Evolutionary conservation across 2,888 invertebrate species (phyloP), one percentile per base, ranked within the genome.

Genomic region (Cinara cedri): DNA sequence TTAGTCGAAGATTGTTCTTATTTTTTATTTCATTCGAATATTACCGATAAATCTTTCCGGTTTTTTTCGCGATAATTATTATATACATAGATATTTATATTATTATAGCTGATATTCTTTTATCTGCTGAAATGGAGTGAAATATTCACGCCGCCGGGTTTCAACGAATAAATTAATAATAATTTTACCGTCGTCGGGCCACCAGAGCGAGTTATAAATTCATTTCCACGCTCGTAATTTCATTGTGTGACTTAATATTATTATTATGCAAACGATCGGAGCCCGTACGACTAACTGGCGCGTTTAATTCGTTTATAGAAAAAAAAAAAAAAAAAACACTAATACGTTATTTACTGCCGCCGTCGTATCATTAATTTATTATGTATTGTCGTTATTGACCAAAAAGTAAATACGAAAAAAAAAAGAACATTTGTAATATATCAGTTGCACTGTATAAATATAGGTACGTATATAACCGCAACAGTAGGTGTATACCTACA

Each of bases 371-470:
- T 63, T 74, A 51, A 13, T 63, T 34, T 74, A 63, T 55, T 71
- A 34, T 34, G 34, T 34, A 21, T 74, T 49, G 49, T 51, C 16
- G 26, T 71, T 72, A 72, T 60, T 72, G 57, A n/a, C 46, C 57
- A 44, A 55, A 57, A 71, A 34, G 19, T 42, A 42, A 34, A 70
- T 70, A 70, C 3, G 13, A 57, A 26, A 63, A n/a, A 49, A 24
- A 60, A 70, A 57, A 60, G 62, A 51, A 34, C 34, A 21, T 51
- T 42, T 16, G 21, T 51, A 19, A 51, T 34, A 63, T 63, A 51
- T 42, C 19, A 26, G 60, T 49, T 42, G 21, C 21, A 1, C 42
- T 74, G 42, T 21, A 21, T 74, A 62, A 49, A 62, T 34, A 34
- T 34, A 34, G n/a, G n/a, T n/a, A n/a, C n/a, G n/a, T n/a, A n/a